Conservation (phyloP, 2,888 invertebrate genomes). For the Nomada ruficornis region DNA sequence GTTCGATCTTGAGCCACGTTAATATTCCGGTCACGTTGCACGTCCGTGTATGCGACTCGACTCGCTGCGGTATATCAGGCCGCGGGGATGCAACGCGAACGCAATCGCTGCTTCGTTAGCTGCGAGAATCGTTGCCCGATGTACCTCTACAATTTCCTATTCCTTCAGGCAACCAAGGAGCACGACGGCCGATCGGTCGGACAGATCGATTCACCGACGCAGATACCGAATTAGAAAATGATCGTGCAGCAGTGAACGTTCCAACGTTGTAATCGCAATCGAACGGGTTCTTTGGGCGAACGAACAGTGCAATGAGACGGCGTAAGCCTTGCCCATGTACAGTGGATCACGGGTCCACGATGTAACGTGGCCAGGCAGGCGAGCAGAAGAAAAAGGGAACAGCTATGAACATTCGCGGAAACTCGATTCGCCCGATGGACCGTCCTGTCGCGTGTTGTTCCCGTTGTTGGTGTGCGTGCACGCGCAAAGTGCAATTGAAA, state of each 20-base stretch:
- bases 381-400: not conserved
- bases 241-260: not conserved
- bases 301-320: slow-evolving; percentile 52
- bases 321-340: slow-evolving; percentile 37
- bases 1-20: slow-evolving; percentile 56
- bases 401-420: slow-evolving; percentile 51
- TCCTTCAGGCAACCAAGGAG: slow-evolving; percentile 38
- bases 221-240: not conserved
- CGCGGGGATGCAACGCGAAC: slow-evolving; percentile 48
- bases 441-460: slow-evolving; percentile 14
- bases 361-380: slow-evolving; percentile 19
- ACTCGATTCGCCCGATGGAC: slow-evolving; percentile 18
- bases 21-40: slow-evolving; percentile 50
- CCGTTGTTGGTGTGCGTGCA: slow-evolving; percentile 17
- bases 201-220: not conserved
- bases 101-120: slow-evolving; percentile 47
- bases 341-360: slow-evolving; percentile 40
- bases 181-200: slow-evolving; percentile 13
- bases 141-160: slow-evolving; percentile 36
- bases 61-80: slow-evolving; percentile 17
- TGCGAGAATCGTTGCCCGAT: slow-evolving; percentile 35
- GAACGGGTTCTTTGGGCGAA: not conserved
- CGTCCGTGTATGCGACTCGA: slow-evolving; percentile 28
- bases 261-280: not conserved
- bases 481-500: slow-evolving; percentile 16